Evolutionary conservation across 2,888 invertebrate species (phyloP), one percentile per base, ranked within the genome.

Genomic region (Cephus sareptanus): DNA sequence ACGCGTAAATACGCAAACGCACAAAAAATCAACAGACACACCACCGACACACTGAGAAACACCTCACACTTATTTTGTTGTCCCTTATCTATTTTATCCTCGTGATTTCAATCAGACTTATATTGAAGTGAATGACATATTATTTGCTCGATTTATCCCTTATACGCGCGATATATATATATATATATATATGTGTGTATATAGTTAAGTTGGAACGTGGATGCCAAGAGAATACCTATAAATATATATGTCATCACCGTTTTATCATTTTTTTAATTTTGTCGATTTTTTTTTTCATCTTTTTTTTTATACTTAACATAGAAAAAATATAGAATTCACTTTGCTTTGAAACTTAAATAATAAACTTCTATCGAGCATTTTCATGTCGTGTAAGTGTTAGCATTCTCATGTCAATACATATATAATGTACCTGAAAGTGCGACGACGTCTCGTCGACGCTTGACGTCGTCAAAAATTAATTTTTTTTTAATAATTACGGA

Each of bases 271-370:
- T 80, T 81, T 84, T 79, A 71, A 76, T 78, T 78, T 80, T 80
- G 73, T 75, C 81, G 75, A 77, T 84, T 73, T 79, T 79, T 81
- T 82, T 83, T 80, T 82, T 85, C 81, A 83, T 81, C 83, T 83
- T 80, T 84, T 82, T 82, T 82, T 87, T 88, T 87, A 90, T 90
- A 89, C 89, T 89, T 89, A 91, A 90, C 90, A 90, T 90, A 91
- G 90, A 91, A 91, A 91, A 91, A 91, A 91, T 91, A 91, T 90
- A 91, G 88, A 91, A 90, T 90, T 88, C 86, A 89, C 86, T 90
- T 91, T 90, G 89, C 87, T 86, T 88, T 70, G 86, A 88, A 91
- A 91, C 90, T 89, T 89, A 91, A 91, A 88, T 87, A 90, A 91
- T 89, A 89, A 89, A 90, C 86, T 82, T 89, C 81, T 86, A 79